A percentile compares a stretch with the other conserved stretches of the same genome.
Evolutionary conservation across 2,113 vertebrate species (phyloP).

Genomic region (Aleadryas rufinucha): DNA sequence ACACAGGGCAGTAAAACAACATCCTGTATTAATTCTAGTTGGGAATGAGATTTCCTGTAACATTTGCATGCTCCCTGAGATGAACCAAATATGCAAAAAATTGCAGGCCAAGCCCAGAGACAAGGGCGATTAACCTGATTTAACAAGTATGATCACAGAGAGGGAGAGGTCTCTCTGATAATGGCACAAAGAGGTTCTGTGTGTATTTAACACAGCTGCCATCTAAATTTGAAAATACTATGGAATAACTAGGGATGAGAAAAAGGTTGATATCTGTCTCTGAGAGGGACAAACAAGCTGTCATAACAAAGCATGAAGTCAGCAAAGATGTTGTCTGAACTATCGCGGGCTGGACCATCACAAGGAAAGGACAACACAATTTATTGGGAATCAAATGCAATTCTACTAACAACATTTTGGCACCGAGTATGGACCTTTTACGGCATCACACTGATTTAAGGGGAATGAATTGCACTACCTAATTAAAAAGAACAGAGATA

Average conservation of each 20-base stretch:
- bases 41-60: not conserved
- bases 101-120: not conserved
- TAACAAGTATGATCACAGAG: not conserved
- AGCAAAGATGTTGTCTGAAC: constrained; percentile 2
- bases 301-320: constrained; percentile 21
- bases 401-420: constrained; percentile 10
- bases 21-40: not conserved
- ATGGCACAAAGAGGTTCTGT: not conserved
- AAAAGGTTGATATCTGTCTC: constrained; percentile 1
- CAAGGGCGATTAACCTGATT: not conserved
- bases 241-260: not conserved
- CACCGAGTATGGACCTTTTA: not conserved
- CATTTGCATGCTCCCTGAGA: not conserved
- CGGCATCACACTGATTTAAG: not conserved
- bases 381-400: not conserved
- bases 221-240: not conserved
- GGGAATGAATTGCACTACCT: constrained; percentile 1
- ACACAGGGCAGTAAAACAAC: not conserved
- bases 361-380: not conserved
- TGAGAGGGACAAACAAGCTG: constrained; percentile 23
- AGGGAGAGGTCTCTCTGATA: not conserved
- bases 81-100: not conserved
- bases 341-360: not conserved
- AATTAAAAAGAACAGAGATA: constrained; percentile 26
- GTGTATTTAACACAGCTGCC: not conserved